Evolutionary conservation across 2,888 invertebrate species (phyloP), one percentile per base, ranked within the genome.

Genomic region (Agrilus cyanescens): DNA sequence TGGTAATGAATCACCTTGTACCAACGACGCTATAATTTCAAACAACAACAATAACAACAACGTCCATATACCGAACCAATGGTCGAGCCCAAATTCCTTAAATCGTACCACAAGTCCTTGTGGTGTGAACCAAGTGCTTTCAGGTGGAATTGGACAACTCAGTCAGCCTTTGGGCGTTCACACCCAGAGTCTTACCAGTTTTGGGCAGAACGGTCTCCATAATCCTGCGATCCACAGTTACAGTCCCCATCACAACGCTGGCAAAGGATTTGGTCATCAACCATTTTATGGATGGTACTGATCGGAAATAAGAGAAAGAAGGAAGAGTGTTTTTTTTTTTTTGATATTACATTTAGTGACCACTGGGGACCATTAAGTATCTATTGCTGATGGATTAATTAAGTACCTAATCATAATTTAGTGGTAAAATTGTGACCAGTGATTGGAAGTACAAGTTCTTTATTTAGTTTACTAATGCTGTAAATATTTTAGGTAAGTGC

Each of bases 21-120:
- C 67, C 25, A 67, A 68, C 46, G 72, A 72, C 42, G 68, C 69
- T 51, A 10, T 25, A 25, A 25, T 25, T 10, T 33, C 38, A 4
- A 38, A 40, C 14, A 46, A 43, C 16, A 34, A 38, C 31, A 67
- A 67, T 35, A 67, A 70, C 54, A 68, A 69, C 36, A 67, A 71
- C 20, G 72, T 71, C 53, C 72, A 72, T 46, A 69, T 70, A 44
- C 32, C 46, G 39, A 70, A 69, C 46, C 71, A 70, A 47, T 67
- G 72, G 30, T 58, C 71, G 10, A 70, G 72, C 68, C 71, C 72
- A 51, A 72, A 72, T 47, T 72, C 73, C 50, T 70, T 73, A 53
- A 72, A 72, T 48, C 66, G 73, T 25, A 73, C 73, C 55, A 71
- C 73, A 48, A 73, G 72, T 45, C 73, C 73, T 50, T 63, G 71